Evolutionary conservation across 2,888 invertebrate genomes (phyloP), one percentile per base, ranked within the genome.

Genomic region (Agrotis exclamationis): DNA sequence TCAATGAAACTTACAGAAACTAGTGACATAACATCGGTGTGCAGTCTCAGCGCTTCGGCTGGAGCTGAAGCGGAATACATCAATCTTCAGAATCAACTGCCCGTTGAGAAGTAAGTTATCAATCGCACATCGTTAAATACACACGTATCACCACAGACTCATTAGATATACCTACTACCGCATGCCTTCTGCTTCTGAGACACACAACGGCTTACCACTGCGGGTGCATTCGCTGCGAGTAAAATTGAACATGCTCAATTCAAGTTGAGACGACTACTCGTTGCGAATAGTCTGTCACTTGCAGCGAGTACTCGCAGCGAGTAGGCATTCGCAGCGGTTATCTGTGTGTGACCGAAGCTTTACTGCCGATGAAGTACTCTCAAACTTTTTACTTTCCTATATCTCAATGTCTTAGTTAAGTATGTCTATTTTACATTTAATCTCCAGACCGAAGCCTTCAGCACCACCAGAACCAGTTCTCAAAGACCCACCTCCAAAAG

Each of bases 11-110:
- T 89, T 51, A 0, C 95, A 94, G 98, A 98, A 93, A 97, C 97
- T 20, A 97, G 97, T 78, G 98, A 98, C 86, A 96, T 98, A 65
- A 98, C 98, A 11, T 97, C 97, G 0, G 96, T 98, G 48, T 97
- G 97, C 90, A 98, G 97, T 82, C 95, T 97, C 6, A 97, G 97
- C 33, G 97, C 97, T 0, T 97, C 97, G 0, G 97, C 97, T 54
- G 97, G 97, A 0, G 97, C 96, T 59, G 96, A 97, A 86, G 95
- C 96, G 0, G 96, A 96, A 58, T 95, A 93, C 70, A 94, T 92
- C 50, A 94, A 93, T 70, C 83, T 94, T 39, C 94, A 94, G 63
- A 92, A 85, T 5, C 93, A 93, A 67, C 88, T 85, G 11, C 63
- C 86, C 3, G 70, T 84, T 54, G 93, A 94, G 11, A 93, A 92